Conservation (phyloP, 1,140 invertebrate genomes). For the Rhynchophorus ferrugineus region DNA sequence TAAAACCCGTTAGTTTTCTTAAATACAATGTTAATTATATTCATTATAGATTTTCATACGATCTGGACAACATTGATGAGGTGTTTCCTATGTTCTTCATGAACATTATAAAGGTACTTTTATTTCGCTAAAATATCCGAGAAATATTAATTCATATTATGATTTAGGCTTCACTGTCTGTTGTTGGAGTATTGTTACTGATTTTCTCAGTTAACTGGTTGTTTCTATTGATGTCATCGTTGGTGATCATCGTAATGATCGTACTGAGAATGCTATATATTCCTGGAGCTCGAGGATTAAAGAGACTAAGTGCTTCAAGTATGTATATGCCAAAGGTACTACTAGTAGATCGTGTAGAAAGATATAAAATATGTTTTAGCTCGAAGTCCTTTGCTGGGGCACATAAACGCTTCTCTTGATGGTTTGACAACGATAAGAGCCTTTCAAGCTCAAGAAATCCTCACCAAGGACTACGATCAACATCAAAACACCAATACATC, state of each 20-base stretch:
- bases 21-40: too few species aligned
- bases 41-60: slow-evolving; percentile 49
- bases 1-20: too few species aligned
- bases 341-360: not conserved
- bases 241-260: slow-evolving; percentile 47
- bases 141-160: too few species aligned
- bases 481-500: slow-evolving; percentile 66
- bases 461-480: slow-evolving; percentile 72
- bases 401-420: slow-evolving; percentile 43
- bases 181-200: slow-evolving; percentile 10
- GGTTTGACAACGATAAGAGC: slow-evolving; percentile 59
- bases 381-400: slow-evolving; percentile 46
- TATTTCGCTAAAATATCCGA: too few species aligned
- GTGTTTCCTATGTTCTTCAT: slow-evolving; percentile 50
- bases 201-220: slow-evolving; percentile 17
- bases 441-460: slow-evolving; percentile 64
- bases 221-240: slow-evolving; percentile 37
- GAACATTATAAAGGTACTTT: slow-evolving; percentile 22
- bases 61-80: slow-evolving; percentile 59
- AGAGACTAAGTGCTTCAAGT: slow-evolving; percentile 54
- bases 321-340: not conserved
- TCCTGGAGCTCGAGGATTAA: slow-evolving; percentile 53
- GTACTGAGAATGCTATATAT: slow-evolving; percentile 51
- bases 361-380: slow-evolving; percentile 31
- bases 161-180: slow-evolving; percentile 1